These are phyloP conservation scores for Porphyrio hochstetteri DNA, from an alignment of 2,113 vertebrate genomes.

Conservation along the genomic window DNA sequence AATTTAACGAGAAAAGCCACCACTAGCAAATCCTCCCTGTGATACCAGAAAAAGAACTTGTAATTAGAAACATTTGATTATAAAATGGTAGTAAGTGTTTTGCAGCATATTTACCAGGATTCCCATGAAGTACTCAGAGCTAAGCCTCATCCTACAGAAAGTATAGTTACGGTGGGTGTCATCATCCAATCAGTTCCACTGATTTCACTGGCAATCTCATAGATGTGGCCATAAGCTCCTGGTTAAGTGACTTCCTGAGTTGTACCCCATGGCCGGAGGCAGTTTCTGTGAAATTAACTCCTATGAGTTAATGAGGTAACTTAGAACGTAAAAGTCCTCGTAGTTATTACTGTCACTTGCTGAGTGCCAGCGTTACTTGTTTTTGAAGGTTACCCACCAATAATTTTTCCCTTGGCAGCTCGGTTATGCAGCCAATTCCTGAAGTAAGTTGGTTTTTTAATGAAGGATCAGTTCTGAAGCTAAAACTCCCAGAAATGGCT, in stretches of 20 bases:
- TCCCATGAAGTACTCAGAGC: not conserved
- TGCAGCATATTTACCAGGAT: not conserved
- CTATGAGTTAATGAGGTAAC: not conserved
- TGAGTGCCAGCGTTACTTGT: not conserved
- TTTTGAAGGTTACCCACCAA: not conserved
- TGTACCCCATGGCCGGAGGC: not conserved
- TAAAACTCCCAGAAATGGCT: not conserved
- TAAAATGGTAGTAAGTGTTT: not conserved
- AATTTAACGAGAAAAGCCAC: not conserved
- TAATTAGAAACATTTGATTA: not conserved
- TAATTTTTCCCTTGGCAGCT: not conserved
- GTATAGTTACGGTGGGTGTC: not conserved
- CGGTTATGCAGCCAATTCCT: not conserved
- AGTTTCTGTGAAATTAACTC: not conserved
- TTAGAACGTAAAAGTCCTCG: not conserved
- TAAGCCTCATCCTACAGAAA: not conserved
- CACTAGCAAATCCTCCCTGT: not conserved
- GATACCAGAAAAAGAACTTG: not conserved
- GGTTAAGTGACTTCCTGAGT: not conserved
- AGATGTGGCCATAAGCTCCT: accelerated
- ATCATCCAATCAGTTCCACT: not conserved
- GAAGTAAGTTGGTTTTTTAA: not conserved
- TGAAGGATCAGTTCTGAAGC: not conserved
- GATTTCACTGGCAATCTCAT: not conserved
- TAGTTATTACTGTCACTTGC: not conserved